Evolutionary conservation across 1,140 invertebrate species (phyloP).

Genomic region (Drosophila prosaltans): DNA sequence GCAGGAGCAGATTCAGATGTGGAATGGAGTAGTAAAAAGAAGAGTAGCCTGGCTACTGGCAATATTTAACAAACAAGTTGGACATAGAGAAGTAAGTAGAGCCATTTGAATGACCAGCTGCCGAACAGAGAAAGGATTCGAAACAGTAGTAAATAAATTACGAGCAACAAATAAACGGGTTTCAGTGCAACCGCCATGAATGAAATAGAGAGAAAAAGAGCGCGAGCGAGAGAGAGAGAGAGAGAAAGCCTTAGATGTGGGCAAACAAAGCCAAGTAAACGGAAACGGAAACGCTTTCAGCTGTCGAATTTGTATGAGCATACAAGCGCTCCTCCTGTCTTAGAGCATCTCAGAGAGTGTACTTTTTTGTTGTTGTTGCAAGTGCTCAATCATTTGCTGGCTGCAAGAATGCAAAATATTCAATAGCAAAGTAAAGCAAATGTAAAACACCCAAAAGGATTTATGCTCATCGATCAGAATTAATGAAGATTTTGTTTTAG

Average conservation of each 20-base stretch:
- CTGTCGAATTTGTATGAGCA: constrained; percentile 79
- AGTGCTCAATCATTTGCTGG: constrained; percentile 80
- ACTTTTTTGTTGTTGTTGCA: constrained; percentile 51
- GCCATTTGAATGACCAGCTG: constrained; percentile 34
- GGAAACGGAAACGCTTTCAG: constrained; percentile 79
- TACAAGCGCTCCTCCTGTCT: constrained; percentile 27
- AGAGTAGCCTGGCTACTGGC: constrained; percentile 60
- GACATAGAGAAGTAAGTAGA: constrained; percentile 10
- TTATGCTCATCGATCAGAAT: constrained; percentile 83
- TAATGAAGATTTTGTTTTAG: constrained; percentile 82
- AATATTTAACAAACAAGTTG: constrained; percentile 79
- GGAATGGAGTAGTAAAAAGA: constrained; percentile 19
- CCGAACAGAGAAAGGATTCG: constrained; percentile 52
- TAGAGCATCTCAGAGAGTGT: constrained; percentile 21
- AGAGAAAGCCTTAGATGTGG: constrained; percentile 50
- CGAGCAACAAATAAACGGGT: constrained; percentile 81
- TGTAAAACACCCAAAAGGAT: constrained; percentile 62
- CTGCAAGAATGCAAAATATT: constrained; percentile 61
- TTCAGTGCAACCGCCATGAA: constrained; percentile 58
- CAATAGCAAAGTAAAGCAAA: constrained; percentile 24
- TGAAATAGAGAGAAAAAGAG: background rate
- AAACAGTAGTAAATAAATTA: constrained; percentile 77
- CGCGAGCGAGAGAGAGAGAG: constrained; percentile 25
- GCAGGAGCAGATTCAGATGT: constrained; percentile 14
- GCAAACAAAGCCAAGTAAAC: constrained; percentile 79